Evolutionary conservation across 2,113 vertebrate species (phyloP), one percentile per base, ranked within the genome.

Genomic region (Mormoops blainvillei): DNA sequence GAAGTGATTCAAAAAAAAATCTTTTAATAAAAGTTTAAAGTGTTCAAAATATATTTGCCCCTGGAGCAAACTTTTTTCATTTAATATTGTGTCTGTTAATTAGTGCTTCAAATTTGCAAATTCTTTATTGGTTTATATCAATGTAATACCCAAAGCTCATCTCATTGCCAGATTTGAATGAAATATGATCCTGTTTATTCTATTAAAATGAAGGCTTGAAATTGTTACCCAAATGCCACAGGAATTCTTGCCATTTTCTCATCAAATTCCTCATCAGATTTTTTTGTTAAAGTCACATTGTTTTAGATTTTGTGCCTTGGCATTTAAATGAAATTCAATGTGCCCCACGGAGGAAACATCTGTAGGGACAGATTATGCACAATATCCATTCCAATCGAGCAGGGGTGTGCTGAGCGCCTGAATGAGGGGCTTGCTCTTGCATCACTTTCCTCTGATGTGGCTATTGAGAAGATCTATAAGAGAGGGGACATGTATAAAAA

Each of bases 81-180:
- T 99, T 99, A 99, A 99, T 99, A 99, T 99, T 99, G 98, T 98
- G 98, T 98, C 98, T 98, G 98, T 99, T 99, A 99, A 99, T 99
- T 99, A 99, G 99, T 98, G 98, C 98, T 98, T 99, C 98, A 98
- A 98, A 98, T 99, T 99, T 98, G 98, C 98, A 99, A 99, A 99
- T 98, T 98, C 99, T 99, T 99, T 98, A 99, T 99, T 99, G 98
- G 98, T 99, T 99, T 99, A 99, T 98, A 98, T 99, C 98, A 98
- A 95, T 98, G 98, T 98, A 99, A 98, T 99, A 99, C 98, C 98
- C 99, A 99, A 98, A 99, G 99, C 99, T 99, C 98, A 99, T 99
- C 99, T 99, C 98, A 98, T 99, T 98, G 98, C 98, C 98, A 99
- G 98, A 98, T 99, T 99, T 99, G 98, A 99, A 99, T 99, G 99